phyloP scores from a whole-genome alignment of 2,888 invertebrate species.

The Agapostemon virescens region DNA sequence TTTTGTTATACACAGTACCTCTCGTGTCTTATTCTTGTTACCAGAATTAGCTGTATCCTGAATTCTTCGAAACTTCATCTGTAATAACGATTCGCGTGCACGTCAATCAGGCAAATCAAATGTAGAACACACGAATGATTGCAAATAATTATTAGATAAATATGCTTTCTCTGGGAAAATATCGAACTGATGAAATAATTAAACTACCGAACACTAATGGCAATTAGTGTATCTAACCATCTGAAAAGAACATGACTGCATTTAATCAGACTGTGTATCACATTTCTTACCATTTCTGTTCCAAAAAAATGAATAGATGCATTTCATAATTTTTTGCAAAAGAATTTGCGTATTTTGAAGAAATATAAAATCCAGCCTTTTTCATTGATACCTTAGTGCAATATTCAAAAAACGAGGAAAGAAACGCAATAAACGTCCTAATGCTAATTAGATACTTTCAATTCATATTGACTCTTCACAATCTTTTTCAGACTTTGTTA shows the following conservation, averaged over 20 bases:
- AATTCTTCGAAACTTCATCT: conserved; percentile 18
- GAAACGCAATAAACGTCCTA: too few relatives aligned
- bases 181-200: neutral
- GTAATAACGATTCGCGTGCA: conserved; percentile 47
- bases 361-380: too few relatives aligned
- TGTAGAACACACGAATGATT: conserved; percentile 10
- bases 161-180: neutral
- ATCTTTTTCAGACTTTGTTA: too few relatives aligned
- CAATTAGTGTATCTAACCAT: neutral
- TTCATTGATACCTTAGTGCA: too few relatives aligned
- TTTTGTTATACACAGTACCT: conserved; percentile 1
- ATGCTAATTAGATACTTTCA: too few relatives aligned
- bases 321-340: too few relatives aligned
- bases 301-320: too few relatives aligned
- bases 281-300: too few relatives aligned
- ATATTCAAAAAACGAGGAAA: too few relatives aligned
- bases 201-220: neutral
- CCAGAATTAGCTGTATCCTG: conserved; percentile 25
- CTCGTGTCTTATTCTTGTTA: conserved; percentile 5
- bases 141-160: too few relatives aligned
- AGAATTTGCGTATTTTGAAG: too few relatives aligned
- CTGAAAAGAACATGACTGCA: neutral
- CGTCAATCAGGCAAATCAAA: conserved; percentile 32
- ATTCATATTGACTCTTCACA: too few relatives aligned
- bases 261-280: neutral